Conservation (phyloP, 1,140 invertebrate genomes). For the Matsumurasca onukii region DNA sequence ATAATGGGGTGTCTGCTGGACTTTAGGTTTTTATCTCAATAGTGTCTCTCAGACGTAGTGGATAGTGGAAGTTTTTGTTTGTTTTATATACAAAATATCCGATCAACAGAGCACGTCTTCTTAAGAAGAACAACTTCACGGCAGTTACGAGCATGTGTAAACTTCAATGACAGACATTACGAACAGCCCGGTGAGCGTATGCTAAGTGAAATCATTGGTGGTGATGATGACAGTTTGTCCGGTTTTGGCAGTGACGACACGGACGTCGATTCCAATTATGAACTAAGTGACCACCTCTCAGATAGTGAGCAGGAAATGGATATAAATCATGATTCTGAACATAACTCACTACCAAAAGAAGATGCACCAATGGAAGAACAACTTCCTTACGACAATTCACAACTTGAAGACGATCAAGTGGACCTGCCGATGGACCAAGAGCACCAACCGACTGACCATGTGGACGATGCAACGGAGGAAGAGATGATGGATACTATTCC, state of each 20-base stretch:
- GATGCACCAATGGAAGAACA: not conserved
- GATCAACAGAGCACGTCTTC: not conserved
- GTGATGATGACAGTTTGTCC: constrained; percentile 17
- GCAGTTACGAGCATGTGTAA: not conserved
- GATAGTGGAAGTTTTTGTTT: not conserved
- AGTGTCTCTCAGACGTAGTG: not conserved
- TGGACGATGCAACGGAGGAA: constrained; percentile 8
- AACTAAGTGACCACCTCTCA: constrained; percentile 16
- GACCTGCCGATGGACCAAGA: constrained; percentile 11
- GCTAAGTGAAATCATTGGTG: constrained; percentile 13
- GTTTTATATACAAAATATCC: not conserved
- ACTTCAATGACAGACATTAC: not conserved
- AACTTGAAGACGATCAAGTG: not conserved
- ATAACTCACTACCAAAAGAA: not conserved
- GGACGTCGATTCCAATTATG: constrained; percentile 5
- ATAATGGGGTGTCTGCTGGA: not conserved
- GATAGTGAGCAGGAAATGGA: constrained; percentile 12
- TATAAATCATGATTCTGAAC: not conserved
- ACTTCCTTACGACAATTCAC: not conserved
- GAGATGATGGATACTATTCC: constrained; percentile 16
- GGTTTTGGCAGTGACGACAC: constrained; percentile 21
- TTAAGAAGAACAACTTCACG: constrained; percentile 1
- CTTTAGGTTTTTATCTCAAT: not conserved
- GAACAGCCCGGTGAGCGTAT: constrained; percentile 16
- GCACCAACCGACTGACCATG: constrained; percentile 5